Base-by-base conservation (phyloP, 2,797 vertebrate genomes). In the Eremophila alpestris region DNA sequence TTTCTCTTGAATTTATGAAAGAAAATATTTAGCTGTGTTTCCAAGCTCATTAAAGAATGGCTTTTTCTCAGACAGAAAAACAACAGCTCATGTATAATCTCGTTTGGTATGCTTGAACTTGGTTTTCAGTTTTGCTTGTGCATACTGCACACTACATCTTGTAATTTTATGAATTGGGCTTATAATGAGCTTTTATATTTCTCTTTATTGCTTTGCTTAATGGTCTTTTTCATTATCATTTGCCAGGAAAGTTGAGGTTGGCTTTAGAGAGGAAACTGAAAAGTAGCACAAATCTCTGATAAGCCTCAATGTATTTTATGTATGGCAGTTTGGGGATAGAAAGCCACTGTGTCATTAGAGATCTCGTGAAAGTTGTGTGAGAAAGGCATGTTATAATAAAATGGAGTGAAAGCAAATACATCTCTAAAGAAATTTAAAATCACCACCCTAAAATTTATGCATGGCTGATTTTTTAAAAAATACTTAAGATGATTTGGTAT, bases 11-110 rank as follows among this genome's bases (percentile, higher is more conserved):
- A 75, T 93, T 86, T 87, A 76, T 95, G 89, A 97, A 95, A 96
- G 92, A 89, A 96, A 96, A 93, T 93, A 84, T 97, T 97, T 95
- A 96, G 78, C 88, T 96, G 81, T 17, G 56, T 83, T 87, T 90
- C 58, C 75, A 93, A 62, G 63, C 70, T 94, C 45, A 22, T 96
- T 93, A 91, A 77, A 94, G 71, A 90, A 88, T 68, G 65, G 60
- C 82, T 38, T 82, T 94, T 95, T 91, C 69, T 82, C 45, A 93
- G 92, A 63, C 81, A 87, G 40, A 92, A 94, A 89, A 91, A 56
- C 58, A 91, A 62, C 82, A 84, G 68, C 55, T 38, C 74, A 43
- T 96, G 96, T 84, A 82, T 82, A 83, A 71, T 86, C 70, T 92
- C 1, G 2, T 74, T 91, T 75, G 84, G 68, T 82, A 52, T 70